Evolutionary conservation across 2,797 vertebrate species (phyloP).

Genomic region (Neostethus bicornis): DNA sequence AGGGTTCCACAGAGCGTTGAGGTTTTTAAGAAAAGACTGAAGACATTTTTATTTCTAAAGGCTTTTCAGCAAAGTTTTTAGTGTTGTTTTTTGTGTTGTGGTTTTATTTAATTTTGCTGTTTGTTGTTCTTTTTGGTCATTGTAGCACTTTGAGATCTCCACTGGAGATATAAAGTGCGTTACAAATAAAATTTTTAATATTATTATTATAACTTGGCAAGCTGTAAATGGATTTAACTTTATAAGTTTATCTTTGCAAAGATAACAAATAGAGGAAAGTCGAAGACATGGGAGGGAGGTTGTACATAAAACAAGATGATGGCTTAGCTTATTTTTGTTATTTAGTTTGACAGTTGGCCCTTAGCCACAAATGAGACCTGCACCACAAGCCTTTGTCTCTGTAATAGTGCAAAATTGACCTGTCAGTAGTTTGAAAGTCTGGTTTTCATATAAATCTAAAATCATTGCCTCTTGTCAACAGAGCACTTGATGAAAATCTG

Average conservation of each 20-base stretch:
- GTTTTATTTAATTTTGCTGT: conserved; percentile 16
- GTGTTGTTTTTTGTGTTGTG: too few relatives aligned
- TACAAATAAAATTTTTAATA: too few relatives aligned
- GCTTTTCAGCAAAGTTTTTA: too few relatives aligned
- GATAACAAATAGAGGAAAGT: conserved; percentile 11
- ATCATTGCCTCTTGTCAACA: conserved; percentile 66
- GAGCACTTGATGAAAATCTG: conserved; percentile 65
- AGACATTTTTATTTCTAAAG: too few relatives aligned
- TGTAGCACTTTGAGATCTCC: too few relatives aligned
- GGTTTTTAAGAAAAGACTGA: too few relatives aligned
- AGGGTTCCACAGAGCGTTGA: too few relatives aligned
- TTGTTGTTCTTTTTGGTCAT: too few relatives aligned
- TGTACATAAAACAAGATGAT: conserved; percentile 42
- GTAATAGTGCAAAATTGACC: conserved; percentile 75
- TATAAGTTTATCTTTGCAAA: conserved; percentile 2
- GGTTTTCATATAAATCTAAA: conserved; percentile 73
- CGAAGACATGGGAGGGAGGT: conserved; percentile 16
- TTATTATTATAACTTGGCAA: conserved; percentile 8
- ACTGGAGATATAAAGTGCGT: too few relatives aligned
- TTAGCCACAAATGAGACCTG: conserved; percentile 45
- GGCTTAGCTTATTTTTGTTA: conserved; percentile 53
- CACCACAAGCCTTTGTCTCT: conserved; percentile 45
- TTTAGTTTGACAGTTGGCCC: conserved; percentile 62
- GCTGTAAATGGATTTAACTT: conserved; percentile 1
- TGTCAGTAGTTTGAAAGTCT: conserved; percentile 71